Evolutionary conservation across 2,888 invertebrate species (phyloP), one percentile per base, ranked within the genome.

Genomic region (Drosophila nr. perissopoda): DNA sequence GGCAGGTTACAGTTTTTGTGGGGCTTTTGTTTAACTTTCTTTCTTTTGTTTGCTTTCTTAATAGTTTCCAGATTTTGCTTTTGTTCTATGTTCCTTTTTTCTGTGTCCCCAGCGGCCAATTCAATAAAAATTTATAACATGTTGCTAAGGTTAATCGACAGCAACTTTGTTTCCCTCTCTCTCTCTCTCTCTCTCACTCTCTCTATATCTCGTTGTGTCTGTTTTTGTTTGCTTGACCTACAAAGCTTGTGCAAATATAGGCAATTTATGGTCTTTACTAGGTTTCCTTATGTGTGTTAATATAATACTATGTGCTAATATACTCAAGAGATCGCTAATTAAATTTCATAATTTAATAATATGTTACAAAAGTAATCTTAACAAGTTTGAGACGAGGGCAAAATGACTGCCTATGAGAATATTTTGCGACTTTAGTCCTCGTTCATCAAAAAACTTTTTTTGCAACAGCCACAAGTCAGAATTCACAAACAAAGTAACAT

Each of bases 81-180:
- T 52, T 42, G 25, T 46, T 61, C 38, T 67, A 21, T 8, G 53
- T 29, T 56, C 29, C 36, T 34, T 42, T 29, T 27, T 57, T 34
- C 54, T 69, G 21, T 56, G 25, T 36, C 74, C 67, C 67, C 46
- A 18, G 63, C 53, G 76, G 57, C 64, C 72, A 81, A 84, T 82
- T 68, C 74, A 76, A 83, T 83, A 81, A 78, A 75, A 79, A 76
- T 70, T 58, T 77, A 77, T 60, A 74, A 80, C 73, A 75, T 89
- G 87, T 76, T 88, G 77, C 73, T 76, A 53, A 67, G 65, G 71
- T 70, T 76, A 87, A 87, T 84, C 79, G 88, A 74, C 69, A 53
- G 36, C 46, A 40, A 57, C 31, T 54, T 58, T 13, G 13, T 25
- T 10, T 49, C 29, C 27, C 10, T n/a, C 36, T 31, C 0, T 36